A percentile compares a stretch with the other conserved stretches of the same genome.
Conservation (phyloP, 2,113 vertebrate genomes). For the Petrocephalus zakoni region DNA sequence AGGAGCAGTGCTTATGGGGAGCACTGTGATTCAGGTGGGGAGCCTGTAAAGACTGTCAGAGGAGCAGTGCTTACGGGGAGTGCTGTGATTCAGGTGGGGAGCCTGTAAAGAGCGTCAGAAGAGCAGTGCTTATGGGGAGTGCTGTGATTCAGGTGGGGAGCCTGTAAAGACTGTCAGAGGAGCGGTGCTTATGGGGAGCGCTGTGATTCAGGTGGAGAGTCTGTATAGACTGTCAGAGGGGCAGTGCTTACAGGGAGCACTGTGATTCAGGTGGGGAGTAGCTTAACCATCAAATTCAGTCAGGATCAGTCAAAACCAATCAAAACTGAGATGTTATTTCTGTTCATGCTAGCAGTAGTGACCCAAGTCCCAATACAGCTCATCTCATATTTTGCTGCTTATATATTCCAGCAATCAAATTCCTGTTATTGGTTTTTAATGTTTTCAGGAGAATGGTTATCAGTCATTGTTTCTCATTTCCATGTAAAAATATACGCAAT, state of each 20-base stretch:
- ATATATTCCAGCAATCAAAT: neutral
- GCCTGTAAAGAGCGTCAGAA: no score
- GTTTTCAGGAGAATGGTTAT: neutral
- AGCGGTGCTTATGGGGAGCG: constrained; percentile 63
- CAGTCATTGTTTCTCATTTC: neutral
- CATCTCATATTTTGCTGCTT: neutral
- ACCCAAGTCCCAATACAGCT: neutral
- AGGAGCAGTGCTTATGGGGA: no score
- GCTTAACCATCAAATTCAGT: neutral
- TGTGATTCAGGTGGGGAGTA: constrained; percentile 73
- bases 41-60: no score
- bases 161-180: constrained; percentile 77
- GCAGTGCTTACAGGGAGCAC: constrained; percentile 62
- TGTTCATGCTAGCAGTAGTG: neutral
- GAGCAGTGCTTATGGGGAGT: no score
- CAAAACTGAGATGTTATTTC: neutral
- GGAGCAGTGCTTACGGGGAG: no score
- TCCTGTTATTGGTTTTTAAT: neutral
- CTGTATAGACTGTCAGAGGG: constrained; percentile 76
- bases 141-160: no score
- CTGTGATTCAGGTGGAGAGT: constrained; percentile 78
- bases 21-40: no score
- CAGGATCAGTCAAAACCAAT: neutral
- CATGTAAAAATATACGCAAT: neutral
- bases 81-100: no score